Conservation (phyloP, 2,113 vertebrate species). For the Festucalex cinctus region DNA sequence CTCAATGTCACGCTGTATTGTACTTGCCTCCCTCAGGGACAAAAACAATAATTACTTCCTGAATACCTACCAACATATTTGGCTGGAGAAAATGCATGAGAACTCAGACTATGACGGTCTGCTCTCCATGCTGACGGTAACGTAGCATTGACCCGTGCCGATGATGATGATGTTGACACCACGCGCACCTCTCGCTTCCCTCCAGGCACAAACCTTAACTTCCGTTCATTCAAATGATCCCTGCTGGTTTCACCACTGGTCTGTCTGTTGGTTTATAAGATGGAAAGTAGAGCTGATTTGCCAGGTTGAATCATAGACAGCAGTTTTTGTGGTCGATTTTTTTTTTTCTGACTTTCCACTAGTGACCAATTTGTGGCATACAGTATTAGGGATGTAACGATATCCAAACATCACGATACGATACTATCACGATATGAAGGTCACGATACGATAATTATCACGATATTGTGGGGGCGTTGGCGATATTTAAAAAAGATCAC, state of each 20-base stretch:
- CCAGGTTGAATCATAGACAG: neutral
- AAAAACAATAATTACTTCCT: conserved; percentile 99
- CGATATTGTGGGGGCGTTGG: too few species aligned
- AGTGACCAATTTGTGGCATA: too few species aligned
- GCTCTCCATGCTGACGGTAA: conserved; percentile 97
- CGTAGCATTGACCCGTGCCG: conserved; percentile 74
- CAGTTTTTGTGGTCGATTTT: neutral
- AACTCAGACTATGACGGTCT: conserved; percentile 94
- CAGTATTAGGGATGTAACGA: too few species aligned
- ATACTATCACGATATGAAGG: too few species aligned
- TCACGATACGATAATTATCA: too few species aligned
- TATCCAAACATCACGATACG: too few species aligned
- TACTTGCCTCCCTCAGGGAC: conserved; percentile 91
- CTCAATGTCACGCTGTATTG: conserved; percentile 62
- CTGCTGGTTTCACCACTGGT: conserved; percentile 80
- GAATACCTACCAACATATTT: conserved; percentile 91
- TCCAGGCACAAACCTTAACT: conserved; percentile 66
- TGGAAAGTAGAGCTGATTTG: neutral
- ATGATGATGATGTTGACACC: conserved; percentile 53
- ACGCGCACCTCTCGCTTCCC: conserved; percentile 42
- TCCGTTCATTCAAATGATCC: conserved; percentile 44
- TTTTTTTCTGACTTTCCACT: too few species aligned
- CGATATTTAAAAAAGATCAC: too few species aligned
- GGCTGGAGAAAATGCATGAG: conserved; percentile 97
- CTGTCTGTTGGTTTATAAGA: conserved; percentile 10